phyloP scores from a whole-genome alignment of 2,797 vertebrate species.

The Bryconaethiops microstoma region DNA sequence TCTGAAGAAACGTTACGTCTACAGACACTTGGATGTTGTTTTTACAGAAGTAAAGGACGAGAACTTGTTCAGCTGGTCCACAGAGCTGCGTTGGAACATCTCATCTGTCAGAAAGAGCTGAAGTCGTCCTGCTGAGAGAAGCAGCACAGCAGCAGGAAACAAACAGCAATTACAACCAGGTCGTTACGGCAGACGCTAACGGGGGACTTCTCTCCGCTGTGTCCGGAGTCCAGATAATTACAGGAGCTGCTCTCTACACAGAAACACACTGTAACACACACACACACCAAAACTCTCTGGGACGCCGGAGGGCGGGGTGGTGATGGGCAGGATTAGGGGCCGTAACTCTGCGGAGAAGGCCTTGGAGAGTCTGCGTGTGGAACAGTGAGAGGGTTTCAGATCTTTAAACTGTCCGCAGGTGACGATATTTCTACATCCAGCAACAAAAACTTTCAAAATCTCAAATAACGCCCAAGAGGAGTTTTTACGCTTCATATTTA shows the following conservation, averaged over 20 bases:
- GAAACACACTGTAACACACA: constrained; percentile 5
- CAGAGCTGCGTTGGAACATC: not conserved
- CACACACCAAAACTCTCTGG: not conserved
- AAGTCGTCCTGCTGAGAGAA: constrained; percentile 54
- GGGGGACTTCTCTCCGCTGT: constrained; percentile 35
- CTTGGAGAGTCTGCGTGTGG: not conserved
- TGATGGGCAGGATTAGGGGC: not conserved
- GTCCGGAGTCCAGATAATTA: constrained; percentile 39
- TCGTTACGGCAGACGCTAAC: constrained; percentile 50
- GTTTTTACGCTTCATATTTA: not conserved
- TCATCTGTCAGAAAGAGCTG: not conserved
- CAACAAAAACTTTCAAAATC: not conserved
- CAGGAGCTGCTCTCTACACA: constrained; percentile 36
- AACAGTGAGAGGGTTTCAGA: not conserved
- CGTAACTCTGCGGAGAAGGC: constrained; percentile 23
- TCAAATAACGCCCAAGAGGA: too few species aligned
- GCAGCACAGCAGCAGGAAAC: constrained; percentile 54
- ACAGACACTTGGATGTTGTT: constrained; percentile 2
- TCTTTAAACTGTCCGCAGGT: not conserved
- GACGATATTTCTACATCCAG: not conserved
- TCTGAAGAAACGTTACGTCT: too few species aligned
- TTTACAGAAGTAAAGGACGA: not conserved
- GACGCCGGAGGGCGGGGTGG: not conserved
- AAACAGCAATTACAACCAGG: constrained; percentile 57
- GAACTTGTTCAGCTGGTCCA: not conserved